These are phyloP conservation scores for Gastrophysa polygoni DNA, from an alignment of 2,888 invertebrate species.

Conservation along the genomic window DNA sequence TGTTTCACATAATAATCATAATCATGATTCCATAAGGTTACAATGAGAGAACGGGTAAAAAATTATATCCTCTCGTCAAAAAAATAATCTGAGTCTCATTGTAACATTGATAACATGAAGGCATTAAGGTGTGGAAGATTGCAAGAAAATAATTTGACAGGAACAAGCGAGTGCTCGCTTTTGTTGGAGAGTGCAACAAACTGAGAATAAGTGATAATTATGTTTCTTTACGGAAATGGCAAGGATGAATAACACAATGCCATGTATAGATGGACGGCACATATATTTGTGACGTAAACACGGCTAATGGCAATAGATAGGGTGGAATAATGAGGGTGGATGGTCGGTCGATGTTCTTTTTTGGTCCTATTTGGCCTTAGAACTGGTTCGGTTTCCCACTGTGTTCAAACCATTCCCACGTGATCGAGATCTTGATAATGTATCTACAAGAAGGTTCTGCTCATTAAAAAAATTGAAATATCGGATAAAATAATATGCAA, in stretches of 20 bases:
- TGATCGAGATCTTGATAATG: constrained; percentile 78
- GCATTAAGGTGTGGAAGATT: constrained; percentile 29
- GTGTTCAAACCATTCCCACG: constrained; percentile 81
- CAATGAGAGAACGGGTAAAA: constrained; percentile 32
- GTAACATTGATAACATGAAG: constrained; percentile 32
- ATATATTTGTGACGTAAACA: constrained; percentile 47
- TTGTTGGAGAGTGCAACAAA: constrained; percentile 36
- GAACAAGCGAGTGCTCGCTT: constrained; percentile 28
- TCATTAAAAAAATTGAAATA: background rate
- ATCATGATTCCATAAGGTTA: constrained; percentile 25
- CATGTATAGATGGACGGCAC: constrained; percentile 56
- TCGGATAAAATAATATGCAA: background rate
- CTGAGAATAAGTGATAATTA: constrained; percentile 33
- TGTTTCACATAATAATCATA: constrained; percentile 3
- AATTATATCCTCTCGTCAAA: constrained; percentile 32
- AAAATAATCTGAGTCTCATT: constrained; percentile 37
- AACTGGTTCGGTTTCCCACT: constrained; percentile 65
- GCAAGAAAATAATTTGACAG: constrained; percentile 19
- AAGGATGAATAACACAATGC: constrained; percentile 49
- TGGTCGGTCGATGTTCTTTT: constrained; percentile 34
- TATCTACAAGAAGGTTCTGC: constrained; percentile 59
- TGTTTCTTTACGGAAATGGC: constrained; percentile 43
- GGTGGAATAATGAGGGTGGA: constrained; percentile 54
- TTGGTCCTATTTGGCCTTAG: constrained; percentile 59
- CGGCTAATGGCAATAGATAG: constrained; percentile 48